Evolutionary conservation across 1,140 invertebrate genomes (phyloP), one percentile per base, ranked within the genome.

Genomic region (Aphaenogaster ashmeadi): DNA sequence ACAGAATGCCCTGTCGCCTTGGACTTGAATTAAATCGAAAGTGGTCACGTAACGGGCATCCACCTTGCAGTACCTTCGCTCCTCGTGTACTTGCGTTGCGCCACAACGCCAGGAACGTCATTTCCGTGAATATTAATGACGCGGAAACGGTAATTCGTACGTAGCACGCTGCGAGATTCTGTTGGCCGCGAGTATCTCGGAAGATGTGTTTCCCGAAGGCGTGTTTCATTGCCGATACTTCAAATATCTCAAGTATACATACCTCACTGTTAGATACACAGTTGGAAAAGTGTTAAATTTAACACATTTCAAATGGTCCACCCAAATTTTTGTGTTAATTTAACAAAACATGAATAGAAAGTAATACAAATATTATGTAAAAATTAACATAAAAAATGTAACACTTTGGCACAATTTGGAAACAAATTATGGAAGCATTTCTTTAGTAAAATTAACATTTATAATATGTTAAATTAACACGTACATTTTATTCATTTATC

Each of bases 1-100:
- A 58, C 50, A 47, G 50, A 44, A 62, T 62, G 36, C 84, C 36
- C 56, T 78, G 27, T 79, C 50, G 75, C 77, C 67, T 83, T 75
- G 86, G 66, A 87, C 80, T 83, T 85, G 86, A 87, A 72, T 87
- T 69, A 83, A 87, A 87, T 87, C 52, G 66, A 87, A 87, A 83
- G 80, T 86, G 41, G 75, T 86, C 84, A 66, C 50, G 47, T 86
- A 79, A 78, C 74, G 77, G 75, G 38, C 75, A 86, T 79, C 83
- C 27, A 85, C 72, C 58, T 85, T 33, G 44, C 47, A 83, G 33
- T 78, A 38, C 8, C 44, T 52, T 85, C 58, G 69, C 54, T 15
- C 21, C 11, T 33, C 18, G 41, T 60, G 13, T 52, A 5, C 81
- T 56, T 41, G 54, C 54, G 27, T 69, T 33, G 27, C 21, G 44